Base-by-base conservation (phyloP, 2,888 invertebrate species). In the Lacanobia oleracea region DNA sequence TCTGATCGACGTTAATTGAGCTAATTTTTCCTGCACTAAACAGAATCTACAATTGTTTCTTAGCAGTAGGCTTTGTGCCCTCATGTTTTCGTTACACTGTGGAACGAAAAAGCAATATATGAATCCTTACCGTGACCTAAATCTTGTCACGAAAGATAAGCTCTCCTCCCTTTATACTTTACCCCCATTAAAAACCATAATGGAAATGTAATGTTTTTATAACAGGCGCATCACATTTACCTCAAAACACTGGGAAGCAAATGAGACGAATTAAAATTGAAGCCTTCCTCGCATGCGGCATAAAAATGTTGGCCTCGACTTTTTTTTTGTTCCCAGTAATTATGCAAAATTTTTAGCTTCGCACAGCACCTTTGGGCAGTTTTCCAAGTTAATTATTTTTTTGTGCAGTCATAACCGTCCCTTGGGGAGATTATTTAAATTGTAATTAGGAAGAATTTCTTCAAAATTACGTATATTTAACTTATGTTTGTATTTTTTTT, bases 321-420 rank as follows among this genome's bases (percentile, higher is more conserved):
- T 74, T 83, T 71, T 69, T 82, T 80, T 80, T 68, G 69, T 69
- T 81, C 18, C 18, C 48, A 54, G 78, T 69, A 81, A 81, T 82
- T 83, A 81, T 64, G 81, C 63, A 72, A 78, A 75, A 72, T 66
- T 62, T 70, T 57, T 43, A 65, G 51, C 72, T 74, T 45, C 60
- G 62, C 51, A 33, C 59, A 70, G 57, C 59, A 71, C 81, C 57
- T 75, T 53, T 51, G 61, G 74, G 67, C 53, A 66, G 77, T 50
- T 74, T 50, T 45, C 68, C 60, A 71, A 71, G 75, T 72, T 81
- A 80, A 82, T 75, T 67, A 68, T 61, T 81, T 82, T 75, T 82
- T 81, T 77, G 66, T 69, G 60, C 77, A 70, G 18, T 48, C 61
- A 64, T 69, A 77, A 68, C 65, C 51, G 45, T 62, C 68, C 51